A percentile compares a stretch with the other conserved stretches of the same genome.
These are phyloP conservation scores for Halyomorpha halys DNA, from an alignment of 1,140 invertebrate genomes.

Conservation along the genomic window DNA sequence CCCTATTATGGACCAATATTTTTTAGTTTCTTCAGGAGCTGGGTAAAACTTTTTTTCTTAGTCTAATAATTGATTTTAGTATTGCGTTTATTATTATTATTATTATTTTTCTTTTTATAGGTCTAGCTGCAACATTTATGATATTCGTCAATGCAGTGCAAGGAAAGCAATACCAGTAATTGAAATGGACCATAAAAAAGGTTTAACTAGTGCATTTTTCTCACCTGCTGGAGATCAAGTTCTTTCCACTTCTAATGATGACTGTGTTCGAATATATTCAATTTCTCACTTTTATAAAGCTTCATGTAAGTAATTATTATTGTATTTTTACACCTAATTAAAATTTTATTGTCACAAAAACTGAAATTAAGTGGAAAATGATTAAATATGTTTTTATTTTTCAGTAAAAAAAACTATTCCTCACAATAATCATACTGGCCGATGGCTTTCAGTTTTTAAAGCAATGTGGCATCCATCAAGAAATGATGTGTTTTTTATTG, in stretches of 20 bases:
- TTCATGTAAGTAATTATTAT: not conserved
- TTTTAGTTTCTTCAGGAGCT: conserved; percentile 29
- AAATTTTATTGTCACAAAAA: not conserved
- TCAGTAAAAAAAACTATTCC: conserved; percentile 11
- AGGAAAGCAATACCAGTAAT: conserved; percentile 17
- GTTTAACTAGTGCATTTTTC: conserved; percentile 32
- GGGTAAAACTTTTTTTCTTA: conserved; percentile 23
- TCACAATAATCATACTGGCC: conserved; percentile 30
- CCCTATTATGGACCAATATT: conserved; percentile 27
- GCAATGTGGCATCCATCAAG: conserved; percentile 28
- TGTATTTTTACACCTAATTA: not conserved
- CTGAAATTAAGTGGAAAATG: not conserved
- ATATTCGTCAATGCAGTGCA: not conserved
- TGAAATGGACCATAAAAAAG: conserved; percentile 23
- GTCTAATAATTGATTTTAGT: not conserved
- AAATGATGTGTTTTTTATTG: conserved; percentile 28
- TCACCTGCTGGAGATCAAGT: conserved; percentile 31
- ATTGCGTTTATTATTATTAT: too few species aligned
- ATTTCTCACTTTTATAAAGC: not conserved
- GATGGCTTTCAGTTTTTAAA: conserved; percentile 31
- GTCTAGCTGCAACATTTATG: conserved; percentile 6
- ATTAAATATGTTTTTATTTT: conserved; percentile 16
- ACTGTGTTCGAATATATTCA: conserved; percentile 27
- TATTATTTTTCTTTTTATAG: conserved; percentile 12
- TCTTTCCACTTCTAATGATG: conserved; percentile 31